Base-by-base conservation (phyloP, 2,797 vertebrate genomes). In the Lutjanus argentimaculatus region DNA sequence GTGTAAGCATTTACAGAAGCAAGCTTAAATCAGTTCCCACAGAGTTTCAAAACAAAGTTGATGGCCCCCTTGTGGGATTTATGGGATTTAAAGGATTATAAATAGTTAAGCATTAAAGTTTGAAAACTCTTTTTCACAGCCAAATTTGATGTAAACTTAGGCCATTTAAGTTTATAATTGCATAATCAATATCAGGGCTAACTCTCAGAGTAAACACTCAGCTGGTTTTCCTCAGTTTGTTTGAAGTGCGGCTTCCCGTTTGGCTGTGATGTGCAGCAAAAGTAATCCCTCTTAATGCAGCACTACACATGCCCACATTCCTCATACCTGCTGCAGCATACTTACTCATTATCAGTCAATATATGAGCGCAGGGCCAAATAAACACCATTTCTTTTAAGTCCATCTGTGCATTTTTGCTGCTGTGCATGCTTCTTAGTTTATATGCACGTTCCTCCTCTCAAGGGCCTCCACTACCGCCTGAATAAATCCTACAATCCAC, bases 1-100 rank as follows among this genome's bases (percentile, higher is more conserved):
- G 25, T 69, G 42, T 66, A 52, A 56, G 45, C 15, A 40, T 75
- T 71, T 75, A 72, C 59, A 72, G 53, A 79, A 53, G 52, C 71
- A 72, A 72, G 25, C 0, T 2, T 48, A 65, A 66, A 67, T 46
- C n/a, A 2, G 22, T 55, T 73, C 56, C 25, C 16, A 61, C 69
- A 67, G 51, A 75, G 49, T 48, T 48, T 74, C 56, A n/a, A 55
- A 63, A 65, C 51, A 42, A 30, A 56, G 58, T 52, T 42, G 16
- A 55, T 43, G 19, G 16, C 2, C 1, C 25, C 12, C 22, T 69
- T 16, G 49, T 13, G 15, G 30, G 12, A 42, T 30, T 16, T 21
- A 51, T 30, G n/a, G 30, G 22, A 36, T 68, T 49, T 17, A 59
- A 65, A 70, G 12, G 8, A 45, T 59, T 53, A 25, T 19, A 8